Conservation (phyloP, 2,797 vertebrate genomes). For the Lycodopsis pacificus region DNA sequence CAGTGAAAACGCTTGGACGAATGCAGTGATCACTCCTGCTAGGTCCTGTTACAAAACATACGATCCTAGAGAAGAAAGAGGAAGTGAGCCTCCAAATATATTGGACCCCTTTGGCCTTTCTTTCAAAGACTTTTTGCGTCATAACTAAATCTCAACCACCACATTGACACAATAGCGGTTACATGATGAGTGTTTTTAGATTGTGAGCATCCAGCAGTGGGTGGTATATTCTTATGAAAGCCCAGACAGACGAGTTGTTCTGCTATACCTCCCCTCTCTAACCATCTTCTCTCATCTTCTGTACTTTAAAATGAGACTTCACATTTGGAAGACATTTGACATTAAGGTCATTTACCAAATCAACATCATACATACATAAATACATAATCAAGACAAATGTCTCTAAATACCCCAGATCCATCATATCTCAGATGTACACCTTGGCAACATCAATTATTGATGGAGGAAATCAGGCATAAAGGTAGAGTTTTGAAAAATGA, state of each 20-base stretch:
- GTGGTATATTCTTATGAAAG: constrained; percentile 37
- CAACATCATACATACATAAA: not conserved
- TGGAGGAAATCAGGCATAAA: constrained; percentile 1
- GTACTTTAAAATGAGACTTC: not conserved
- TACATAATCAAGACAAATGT: not conserved
- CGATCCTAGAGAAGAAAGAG: not conserved
- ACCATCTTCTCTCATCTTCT: constrained; percentile 6
- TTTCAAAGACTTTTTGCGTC: constrained; percentile 5
- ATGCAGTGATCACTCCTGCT: constrained; percentile 17
- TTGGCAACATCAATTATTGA: constrained; percentile 15
- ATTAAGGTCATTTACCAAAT: constrained; percentile 13
- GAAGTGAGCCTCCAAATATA: not conserved
- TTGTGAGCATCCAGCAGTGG: constrained; percentile 39
- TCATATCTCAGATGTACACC: not conserved
- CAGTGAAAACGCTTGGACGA: constrained; percentile 6
- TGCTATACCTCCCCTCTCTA: constrained; percentile 1
- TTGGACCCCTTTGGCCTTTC: not conserved
- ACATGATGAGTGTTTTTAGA: constrained; percentile 17
- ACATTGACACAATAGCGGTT: constrained; percentile 10
- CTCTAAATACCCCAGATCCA: constrained; percentile 5
- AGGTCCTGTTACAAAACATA: constrained; percentile 2
- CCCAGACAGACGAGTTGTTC: constrained; percentile 35
- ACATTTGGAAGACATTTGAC: constrained; percentile 2
- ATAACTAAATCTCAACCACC: not conserved
- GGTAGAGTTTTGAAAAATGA: constrained; percentile 11